A percentile compares a stretch with the other conserved stretches of the same genome.
Conservation (phyloP, 2,113 vertebrate species). For the Chloropsis hardwickii region DNA sequence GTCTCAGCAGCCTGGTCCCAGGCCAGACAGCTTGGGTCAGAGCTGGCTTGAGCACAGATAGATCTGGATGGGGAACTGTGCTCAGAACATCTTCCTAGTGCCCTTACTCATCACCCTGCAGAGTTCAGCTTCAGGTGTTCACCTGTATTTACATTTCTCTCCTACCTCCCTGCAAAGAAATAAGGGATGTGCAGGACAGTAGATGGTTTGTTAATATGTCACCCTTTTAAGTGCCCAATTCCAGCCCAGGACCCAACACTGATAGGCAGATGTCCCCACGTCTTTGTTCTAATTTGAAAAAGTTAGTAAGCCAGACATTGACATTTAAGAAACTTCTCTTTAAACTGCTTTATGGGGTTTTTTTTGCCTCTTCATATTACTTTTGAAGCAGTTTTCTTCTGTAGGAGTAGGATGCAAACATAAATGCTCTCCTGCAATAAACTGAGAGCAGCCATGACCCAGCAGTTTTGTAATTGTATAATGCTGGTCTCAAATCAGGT, state of each 20-base stretch:
- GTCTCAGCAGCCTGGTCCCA: background rate
- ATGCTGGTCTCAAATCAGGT: background rate
- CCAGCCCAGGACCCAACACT: background rate
- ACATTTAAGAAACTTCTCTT: background rate
- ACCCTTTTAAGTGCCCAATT: background rate
- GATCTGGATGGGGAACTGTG: background rate
- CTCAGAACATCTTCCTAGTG: background rate
- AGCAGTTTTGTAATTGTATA: background rate
- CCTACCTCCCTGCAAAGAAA: background rate
- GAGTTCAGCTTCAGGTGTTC: background rate
- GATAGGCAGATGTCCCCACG: background rate
- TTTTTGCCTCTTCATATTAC: background rate
- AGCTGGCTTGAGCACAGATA: background rate
- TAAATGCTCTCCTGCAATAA: background rate
- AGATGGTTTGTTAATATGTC: background rate
- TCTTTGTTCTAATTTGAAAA: background rate
- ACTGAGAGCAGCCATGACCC: accelerated
- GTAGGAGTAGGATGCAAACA: background rate
- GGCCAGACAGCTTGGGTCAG: background rate
- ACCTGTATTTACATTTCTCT: background rate
- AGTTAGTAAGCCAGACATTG: background rate
- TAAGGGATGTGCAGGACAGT: background rate
- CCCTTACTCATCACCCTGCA: background rate
- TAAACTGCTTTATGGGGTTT: background rate
- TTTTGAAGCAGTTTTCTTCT: background rate